These are phyloP conservation scores for Hypolimnas misippus DNA, from an alignment of 2,888 invertebrate species.

Conservation along the genomic window DNA sequence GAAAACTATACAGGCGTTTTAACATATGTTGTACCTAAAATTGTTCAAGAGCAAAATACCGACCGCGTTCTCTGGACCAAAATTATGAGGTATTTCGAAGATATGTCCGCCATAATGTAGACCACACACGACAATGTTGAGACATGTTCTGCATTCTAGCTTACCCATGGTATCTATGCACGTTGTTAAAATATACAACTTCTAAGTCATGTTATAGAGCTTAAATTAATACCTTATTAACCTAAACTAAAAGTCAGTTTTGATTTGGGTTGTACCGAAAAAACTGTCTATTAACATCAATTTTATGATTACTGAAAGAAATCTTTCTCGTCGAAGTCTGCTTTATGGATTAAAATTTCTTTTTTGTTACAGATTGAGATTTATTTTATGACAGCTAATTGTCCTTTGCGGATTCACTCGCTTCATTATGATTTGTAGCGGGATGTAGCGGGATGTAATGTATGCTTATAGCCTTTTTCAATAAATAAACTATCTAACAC, in stretches of 20 bases:
- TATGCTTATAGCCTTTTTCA: too few species aligned
- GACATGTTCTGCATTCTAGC: not conserved
- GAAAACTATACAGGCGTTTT: not conserved
- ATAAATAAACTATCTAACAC: too few species aligned
- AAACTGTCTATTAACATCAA: too few species aligned
- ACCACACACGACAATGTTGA: not conserved
- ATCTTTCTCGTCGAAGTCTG: too few species aligned
- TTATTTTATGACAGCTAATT: too few species aligned
- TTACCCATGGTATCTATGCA: not conserved
- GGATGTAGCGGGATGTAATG: too few species aligned
- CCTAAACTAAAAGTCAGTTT: not conserved
- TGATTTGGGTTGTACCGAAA: too few species aligned
- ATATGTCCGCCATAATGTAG: conserved; percentile 2
- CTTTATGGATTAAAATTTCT: too few species aligned
- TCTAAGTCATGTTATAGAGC: not conserved
- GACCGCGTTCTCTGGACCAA: not conserved
- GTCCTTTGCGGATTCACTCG: too few species aligned
- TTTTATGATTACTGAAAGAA: too few species aligned
- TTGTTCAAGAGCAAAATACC: conserved; percentile 8
- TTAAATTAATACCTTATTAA: not conserved
- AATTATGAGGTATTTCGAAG: conserved; percentile 12
- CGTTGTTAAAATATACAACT: not conserved
- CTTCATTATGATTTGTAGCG: too few species aligned
- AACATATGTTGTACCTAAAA: conserved; percentile 2
- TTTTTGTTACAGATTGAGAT: too few species aligned